These are phyloP conservation scores for Hapalemur alaotrensis DNA, from an alignment of 2,797 vertebrate genomes.

Conservation along the genomic window DNA sequence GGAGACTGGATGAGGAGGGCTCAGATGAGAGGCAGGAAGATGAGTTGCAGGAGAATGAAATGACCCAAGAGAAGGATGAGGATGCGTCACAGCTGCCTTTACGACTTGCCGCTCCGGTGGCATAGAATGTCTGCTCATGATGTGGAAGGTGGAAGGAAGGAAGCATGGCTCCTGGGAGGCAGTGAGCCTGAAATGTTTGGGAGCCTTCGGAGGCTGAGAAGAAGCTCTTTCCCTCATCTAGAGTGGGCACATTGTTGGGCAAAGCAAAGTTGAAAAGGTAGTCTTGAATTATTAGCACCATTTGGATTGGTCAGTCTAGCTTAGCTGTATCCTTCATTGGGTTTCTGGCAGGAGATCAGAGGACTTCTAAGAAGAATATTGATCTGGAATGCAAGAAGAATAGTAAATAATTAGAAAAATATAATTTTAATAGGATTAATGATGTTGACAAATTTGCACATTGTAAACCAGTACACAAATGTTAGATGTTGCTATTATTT, in stretches of 20 bases:
- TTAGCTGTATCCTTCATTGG: not conserved
- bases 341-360: not conserved
- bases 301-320: not conserved
- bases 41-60: not conserved
- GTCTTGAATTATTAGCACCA: not conserved
- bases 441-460: not conserved
- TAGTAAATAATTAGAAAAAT: not conserved
- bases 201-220: not conserved
- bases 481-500: not conserved
- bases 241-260: not conserved
- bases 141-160: too few relatives aligned
- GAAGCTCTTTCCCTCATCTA: too few relatives aligned
- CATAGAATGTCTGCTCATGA: fast-evolving
- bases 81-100: fast-evolving
- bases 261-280: not conserved
- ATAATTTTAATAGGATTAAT: not conserved
- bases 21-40: not conserved
- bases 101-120: fast-evolving
- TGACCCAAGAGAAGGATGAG: not conserved
- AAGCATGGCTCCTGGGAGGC: fast-evolving
- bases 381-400: not conserved
- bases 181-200: not conserved
- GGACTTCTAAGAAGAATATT: not conserved
- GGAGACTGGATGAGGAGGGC: not conserved
- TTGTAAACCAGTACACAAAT: not conserved